Conservation (phyloP, 1,140 invertebrate species). For the Heliconius nattereri region DNA sequence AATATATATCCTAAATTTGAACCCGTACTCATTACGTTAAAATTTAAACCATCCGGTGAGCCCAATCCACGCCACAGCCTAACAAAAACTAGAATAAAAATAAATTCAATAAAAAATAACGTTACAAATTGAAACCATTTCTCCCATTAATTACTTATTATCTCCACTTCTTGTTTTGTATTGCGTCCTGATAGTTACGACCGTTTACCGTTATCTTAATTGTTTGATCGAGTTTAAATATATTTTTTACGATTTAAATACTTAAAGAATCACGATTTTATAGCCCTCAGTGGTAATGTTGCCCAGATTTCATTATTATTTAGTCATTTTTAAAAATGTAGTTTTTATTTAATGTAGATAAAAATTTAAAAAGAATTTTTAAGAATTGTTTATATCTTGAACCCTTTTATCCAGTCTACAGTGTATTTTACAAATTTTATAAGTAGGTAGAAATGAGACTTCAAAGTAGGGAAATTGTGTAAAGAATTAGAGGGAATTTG, state of each 20-base stretch:
- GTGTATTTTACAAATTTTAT: too few species aligned
- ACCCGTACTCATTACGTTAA: too few species aligned
- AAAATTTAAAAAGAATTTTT: too few species aligned
- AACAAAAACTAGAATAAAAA: background rate
- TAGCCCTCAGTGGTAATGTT: background rate
- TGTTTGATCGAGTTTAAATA: slow-evolving; percentile 13
- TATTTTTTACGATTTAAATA: slow-evolving; percentile 9
- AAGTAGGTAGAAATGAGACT: too few species aligned
- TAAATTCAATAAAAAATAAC: background rate
- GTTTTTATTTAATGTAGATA: background rate
- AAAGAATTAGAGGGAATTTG: too few species aligned
- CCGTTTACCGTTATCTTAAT: background rate
- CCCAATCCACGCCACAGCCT: too few species aligned
- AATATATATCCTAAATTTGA: too few species aligned
- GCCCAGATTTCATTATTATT: background rate
- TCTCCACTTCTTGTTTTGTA: background rate
- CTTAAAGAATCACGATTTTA: background rate
- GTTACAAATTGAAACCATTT: background rate
- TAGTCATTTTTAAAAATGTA: background rate
- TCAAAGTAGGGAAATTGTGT: too few species aligned
- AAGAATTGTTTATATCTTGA: too few species aligned
- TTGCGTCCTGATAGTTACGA: background rate
- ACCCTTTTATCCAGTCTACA: too few species aligned
- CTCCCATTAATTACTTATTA: background rate
- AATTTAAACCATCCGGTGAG: too few species aligned